Percentiles rank a stretch among this genome's conserved stretches.
phyloP scores from a whole-genome alignment of 2,113 vertebrate genomes.

The Myotis davidii region DNA sequence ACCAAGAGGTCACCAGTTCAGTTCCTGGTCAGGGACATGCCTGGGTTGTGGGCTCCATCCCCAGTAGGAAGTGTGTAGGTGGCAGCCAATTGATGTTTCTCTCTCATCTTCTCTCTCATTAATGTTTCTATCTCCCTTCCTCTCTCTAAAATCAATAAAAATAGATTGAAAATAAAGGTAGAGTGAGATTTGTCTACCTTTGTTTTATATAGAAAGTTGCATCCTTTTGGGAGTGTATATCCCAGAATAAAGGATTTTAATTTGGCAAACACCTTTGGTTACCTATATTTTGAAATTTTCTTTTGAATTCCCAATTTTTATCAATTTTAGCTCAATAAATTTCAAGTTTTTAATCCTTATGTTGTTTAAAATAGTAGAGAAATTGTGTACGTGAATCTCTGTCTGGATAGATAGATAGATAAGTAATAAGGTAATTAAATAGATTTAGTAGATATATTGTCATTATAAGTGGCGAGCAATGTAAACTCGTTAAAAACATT shows the following conservation, averaged over 20 bases:
- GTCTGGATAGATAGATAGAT: background rate
- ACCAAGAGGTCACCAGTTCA: too few species aligned
- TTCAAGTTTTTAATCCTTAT: background rate
- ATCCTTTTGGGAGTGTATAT: background rate
- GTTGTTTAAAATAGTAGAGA: conserved; percentile 26
- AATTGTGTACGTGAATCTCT: conserved; percentile 40
- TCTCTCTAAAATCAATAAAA: background rate
- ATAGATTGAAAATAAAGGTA: background rate
- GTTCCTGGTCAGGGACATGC: too few species aligned
- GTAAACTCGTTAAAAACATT: background rate
- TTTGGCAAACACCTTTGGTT: conserved; percentile 20
- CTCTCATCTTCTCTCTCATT: too few species aligned
- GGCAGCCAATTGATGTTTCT: too few species aligned
- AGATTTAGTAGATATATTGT: background rate
- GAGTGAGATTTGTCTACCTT: background rate
- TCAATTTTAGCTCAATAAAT: background rate
- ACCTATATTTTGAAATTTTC: background rate
- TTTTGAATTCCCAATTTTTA: conserved; percentile 16
- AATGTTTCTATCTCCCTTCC: background rate
- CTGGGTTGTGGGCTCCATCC: too few species aligned
- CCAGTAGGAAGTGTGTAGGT: too few species aligned
- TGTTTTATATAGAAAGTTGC: conserved; percentile 13
- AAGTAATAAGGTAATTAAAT: conserved; percentile 1
- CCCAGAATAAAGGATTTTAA: conserved; percentile 51
- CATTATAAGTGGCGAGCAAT: background rate